A percentile compares a stretch with the other conserved stretches of the same genome.
Evolutionary conservation across 2,888 invertebrate genomes (phyloP).

Genomic region (Eupithecia insigniata): DNA sequence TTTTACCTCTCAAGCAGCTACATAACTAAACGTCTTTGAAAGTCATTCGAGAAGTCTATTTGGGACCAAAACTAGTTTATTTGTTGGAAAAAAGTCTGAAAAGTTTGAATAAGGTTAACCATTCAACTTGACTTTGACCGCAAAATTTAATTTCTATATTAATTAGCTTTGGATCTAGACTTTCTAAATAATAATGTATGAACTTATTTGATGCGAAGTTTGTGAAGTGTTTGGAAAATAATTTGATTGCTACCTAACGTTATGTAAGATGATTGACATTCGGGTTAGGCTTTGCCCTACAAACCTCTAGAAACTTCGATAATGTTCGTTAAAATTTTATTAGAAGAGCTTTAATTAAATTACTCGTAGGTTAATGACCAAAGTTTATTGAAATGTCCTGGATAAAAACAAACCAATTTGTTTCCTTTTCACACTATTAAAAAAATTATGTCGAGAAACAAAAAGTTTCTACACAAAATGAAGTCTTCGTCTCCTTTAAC

Average conservation of each 20-base stretch:
- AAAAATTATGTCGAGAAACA: neutral
- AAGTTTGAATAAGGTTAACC: constrained; percentile 21
- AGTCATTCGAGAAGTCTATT: neutral
- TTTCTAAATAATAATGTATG: constrained; percentile 7
- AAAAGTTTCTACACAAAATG: neutral
- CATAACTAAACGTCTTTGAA: neutral
- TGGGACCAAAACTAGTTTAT: neutral
- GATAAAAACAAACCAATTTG: neutral
- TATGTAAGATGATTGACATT: neutral
- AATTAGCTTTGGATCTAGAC: constrained; percentile 16
- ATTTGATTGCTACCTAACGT: neutral
- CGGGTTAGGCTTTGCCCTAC: neutral
- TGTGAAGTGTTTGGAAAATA: constrained; percentile 4
- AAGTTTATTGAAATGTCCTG: neutral
- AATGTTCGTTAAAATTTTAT: neutral
- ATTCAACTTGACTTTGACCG: constrained; percentile 10
- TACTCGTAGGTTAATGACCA: neutral
- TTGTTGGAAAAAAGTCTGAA: constrained; percentile 22
- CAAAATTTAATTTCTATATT: neutral
- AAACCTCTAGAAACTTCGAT: neutral
- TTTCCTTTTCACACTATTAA: neutral
- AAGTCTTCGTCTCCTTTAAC: neutral
- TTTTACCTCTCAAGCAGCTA: neutral
- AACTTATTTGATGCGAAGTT: constrained; percentile 10
- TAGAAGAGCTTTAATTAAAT: neutral